Conservation (phyloP, 2,113 vertebrate genomes). For the Oncorhynchus kisutch region DNA sequence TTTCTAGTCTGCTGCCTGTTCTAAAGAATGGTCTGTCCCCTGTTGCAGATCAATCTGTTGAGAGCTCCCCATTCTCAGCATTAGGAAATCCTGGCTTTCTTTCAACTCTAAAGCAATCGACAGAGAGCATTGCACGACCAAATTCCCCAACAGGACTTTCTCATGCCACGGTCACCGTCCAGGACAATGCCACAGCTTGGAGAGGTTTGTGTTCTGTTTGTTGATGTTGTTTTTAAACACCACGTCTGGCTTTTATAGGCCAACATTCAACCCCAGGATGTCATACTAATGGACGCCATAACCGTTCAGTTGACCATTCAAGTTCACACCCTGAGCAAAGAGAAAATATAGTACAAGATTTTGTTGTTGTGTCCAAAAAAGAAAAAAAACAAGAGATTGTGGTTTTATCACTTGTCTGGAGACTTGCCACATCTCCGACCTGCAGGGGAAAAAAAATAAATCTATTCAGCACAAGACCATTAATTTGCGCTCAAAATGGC, state of each 20-base stretch:
- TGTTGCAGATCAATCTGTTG: slow-evolving; percentile 78
- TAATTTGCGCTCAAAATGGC: slow-evolving; percentile 37
- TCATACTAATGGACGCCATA: neutral
- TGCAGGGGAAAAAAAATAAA: neutral
- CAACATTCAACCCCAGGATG: neutral
- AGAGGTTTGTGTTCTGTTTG: slow-evolving; percentile 43
- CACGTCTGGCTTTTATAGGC: too few relatives aligned
- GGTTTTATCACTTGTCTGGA: neutral
- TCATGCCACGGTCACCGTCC: slow-evolving; percentile 62
- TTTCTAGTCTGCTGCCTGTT: slow-evolving; percentile 16
- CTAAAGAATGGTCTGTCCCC: slow-evolving; percentile 68
- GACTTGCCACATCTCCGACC: neutral
- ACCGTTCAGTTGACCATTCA: neutral
- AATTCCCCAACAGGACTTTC: slow-evolving; percentile 67
- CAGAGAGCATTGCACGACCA: slow-evolving; percentile 52
- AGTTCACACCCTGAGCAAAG: neutral
- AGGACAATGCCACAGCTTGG: slow-evolving; percentile 62
- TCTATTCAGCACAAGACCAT: slow-evolving; percentile 28
- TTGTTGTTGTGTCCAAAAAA: neutral
- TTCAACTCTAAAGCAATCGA: slow-evolving; percentile 58
- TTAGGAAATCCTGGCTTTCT: slow-evolving; percentile 84
- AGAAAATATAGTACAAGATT: neutral
- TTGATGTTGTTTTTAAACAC: slow-evolving; percentile 44
- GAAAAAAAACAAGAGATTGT: neutral
- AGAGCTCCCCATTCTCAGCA: slow-evolving; percentile 68